Evolutionary conservation across 2,113 vertebrate species (phyloP).

Genomic region (Xiphophorus maculatus): DNA sequence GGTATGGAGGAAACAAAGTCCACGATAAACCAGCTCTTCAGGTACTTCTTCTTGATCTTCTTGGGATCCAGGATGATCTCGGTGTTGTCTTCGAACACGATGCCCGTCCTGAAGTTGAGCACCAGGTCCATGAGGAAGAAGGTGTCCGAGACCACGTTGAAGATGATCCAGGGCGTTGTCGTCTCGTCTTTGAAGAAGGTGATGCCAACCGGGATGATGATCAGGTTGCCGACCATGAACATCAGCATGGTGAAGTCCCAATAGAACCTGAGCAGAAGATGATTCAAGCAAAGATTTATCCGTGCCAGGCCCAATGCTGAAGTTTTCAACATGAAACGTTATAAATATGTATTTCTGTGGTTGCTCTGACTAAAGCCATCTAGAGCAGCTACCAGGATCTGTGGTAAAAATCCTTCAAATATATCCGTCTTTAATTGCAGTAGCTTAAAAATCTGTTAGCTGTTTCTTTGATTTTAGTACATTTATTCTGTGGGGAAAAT

Average conservation of each 20-base stretch:
- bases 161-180: slow-evolving; percentile 95
- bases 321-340: not conserved
- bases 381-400: no score
- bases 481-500: not conserved
- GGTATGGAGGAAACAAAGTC: slow-evolving; percentile 98
- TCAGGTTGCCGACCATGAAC: slow-evolving; percentile 99
- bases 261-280: slow-evolving; percentile 86
- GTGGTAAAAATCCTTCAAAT: no score
- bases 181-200: slow-evolving; percentile 99
- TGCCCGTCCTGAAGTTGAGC: slow-evolving; percentile 97
- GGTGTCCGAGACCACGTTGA: slow-evolving; percentile 98
- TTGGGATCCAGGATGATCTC: slow-evolving; percentile 97
- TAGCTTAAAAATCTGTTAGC: no score
- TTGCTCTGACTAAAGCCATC: not conserved
- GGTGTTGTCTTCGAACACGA: slow-evolving; percentile 97
- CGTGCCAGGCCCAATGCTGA: not conserved
- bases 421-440: no score
- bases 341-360: not conserved
- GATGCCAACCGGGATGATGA: slow-evolving; percentile 98
- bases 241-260: slow-evolving; percentile 99
- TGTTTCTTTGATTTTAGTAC: no score
- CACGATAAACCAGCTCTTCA: slow-evolving; percentile 97
- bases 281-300: not conserved
- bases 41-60: slow-evolving; percentile 95
- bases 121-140: slow-evolving; percentile 98